These are phyloP conservation scores for Zoanthus solanderi DNA, from an alignment of 92 coral and sea anemone genomes.

Conservation along the genomic window DNA sequence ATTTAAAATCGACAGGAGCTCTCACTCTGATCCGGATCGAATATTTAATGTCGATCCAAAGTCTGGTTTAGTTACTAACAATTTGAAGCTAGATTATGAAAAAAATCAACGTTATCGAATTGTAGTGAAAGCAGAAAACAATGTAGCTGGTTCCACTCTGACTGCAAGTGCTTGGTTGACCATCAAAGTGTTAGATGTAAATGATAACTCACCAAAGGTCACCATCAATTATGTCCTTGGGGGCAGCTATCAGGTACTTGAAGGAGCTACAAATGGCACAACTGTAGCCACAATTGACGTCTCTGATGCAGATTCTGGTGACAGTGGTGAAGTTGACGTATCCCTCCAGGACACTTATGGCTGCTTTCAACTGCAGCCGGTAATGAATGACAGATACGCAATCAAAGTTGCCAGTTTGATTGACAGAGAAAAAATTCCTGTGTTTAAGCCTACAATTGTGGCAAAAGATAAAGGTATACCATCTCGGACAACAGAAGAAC, in stretches of 20 bases:
- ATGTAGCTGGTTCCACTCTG: conserved; percentile 39
- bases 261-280: conserved; percentile 74
- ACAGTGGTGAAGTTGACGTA: conserved; percentile 86
- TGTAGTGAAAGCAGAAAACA: conserved; percentile 79
- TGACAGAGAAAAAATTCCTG: conserved; percentile 72
- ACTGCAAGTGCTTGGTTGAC: conserved; percentile 49
- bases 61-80: conserved; percentile 72
- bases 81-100: conserved; percentile 75
- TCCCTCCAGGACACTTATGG: conserved; percentile 82
- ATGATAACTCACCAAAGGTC: conserved; percentile 86
- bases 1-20: conserved; percentile 73
- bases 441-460: conserved; percentile 65
- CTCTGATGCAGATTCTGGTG: conserved; percentile 87
- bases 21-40: conserved; percentile 63
- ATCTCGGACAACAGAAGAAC: conserved; percentile 56
- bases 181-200: conserved; percentile 79
- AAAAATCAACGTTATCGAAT: conserved; percentile 58
- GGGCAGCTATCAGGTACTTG: conserved; percentile 75
- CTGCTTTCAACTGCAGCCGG: conserved; percentile 64
- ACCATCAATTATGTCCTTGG: conserved; percentile 57
- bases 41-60: conserved; percentile 68
- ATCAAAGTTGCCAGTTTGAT: conserved; percentile 76
- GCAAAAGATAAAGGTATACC: conserved; percentile 89
- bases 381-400: conserved; percentile 62
- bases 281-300: conserved; percentile 84